A percentile compares a stretch with the other conserved stretches of the same genome.
Conservation (phyloP, 2,888 invertebrate species). For the Julus scanicus region DNA sequence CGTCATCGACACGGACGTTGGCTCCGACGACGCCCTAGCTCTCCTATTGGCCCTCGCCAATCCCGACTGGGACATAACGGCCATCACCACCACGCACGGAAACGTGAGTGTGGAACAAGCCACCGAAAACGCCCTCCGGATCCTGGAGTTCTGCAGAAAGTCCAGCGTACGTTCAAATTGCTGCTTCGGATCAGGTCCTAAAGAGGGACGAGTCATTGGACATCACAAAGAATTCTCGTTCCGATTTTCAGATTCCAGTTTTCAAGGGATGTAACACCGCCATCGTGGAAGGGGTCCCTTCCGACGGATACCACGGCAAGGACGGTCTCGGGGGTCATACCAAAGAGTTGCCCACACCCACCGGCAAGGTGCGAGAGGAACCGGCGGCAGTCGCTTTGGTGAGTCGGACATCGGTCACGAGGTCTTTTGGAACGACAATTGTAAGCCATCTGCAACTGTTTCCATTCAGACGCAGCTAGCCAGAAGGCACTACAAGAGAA, state of each 20-base stretch:
- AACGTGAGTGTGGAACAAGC: constrained; percentile 51
- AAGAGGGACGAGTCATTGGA: neutral
- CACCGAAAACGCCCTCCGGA: neutral
- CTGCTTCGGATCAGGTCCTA: neutral
- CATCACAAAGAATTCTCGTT: constrained; percentile 17
- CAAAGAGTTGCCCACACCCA: constrained; percentile 63
- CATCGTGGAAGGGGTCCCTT: constrained; percentile 62
- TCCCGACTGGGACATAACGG: constrained; percentile 25
- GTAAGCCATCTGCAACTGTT: neutral
- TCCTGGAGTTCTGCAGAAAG: neutral
- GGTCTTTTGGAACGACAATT: neutral
- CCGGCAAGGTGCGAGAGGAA: constrained; percentile 69
- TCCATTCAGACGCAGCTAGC: constrained; percentile 28
- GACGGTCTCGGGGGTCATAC: constrained; percentile 78
- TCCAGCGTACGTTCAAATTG: neutral
- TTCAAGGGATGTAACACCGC: constrained; percentile 66
- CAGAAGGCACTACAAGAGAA: constrained; percentile 44
- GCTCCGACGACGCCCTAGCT: constrained; percentile 51
- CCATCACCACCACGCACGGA: constrained; percentile 44
- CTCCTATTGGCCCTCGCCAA: constrained; percentile 37
- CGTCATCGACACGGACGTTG: constrained; percentile 52
- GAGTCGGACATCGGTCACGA: neutral
- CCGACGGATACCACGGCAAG: constrained; percentile 69
- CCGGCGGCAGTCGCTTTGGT: constrained; percentile 74
- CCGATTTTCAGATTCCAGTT: constrained; percentile 68